Conservation (phyloP, 1,140 invertebrate genomes). For the Adelges cooleyi region DNA sequence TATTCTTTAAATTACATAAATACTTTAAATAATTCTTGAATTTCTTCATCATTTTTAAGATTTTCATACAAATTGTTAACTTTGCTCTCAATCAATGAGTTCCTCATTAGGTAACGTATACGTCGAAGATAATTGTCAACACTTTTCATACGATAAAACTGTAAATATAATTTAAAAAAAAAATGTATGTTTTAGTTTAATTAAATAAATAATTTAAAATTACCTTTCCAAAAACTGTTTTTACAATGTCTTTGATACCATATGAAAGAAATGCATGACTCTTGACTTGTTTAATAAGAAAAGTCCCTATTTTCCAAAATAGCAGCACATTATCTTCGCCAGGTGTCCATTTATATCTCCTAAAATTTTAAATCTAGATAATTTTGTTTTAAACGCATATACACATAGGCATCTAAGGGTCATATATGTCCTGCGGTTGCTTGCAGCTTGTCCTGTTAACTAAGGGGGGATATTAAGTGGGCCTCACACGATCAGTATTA, state of each 20-base stretch:
- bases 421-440: too few species aligned
- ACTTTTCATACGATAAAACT: constrained; percentile 17
- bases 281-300: constrained; percentile 17
- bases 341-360: constrained; percentile 12
- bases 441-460: too few species aligned
- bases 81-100: background rate
- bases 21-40: constrained; percentile 15
- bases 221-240: constrained; percentile 20
- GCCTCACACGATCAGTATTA: too few species aligned
- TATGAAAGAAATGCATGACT: constrained; percentile 12
- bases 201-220: too few species aligned
- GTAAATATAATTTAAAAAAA: background rate
- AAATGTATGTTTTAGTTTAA: too few species aligned
- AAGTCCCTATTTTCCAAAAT: constrained; percentile 7
- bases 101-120: background rate
- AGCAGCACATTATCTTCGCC: constrained; percentile 9
- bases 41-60: background rate
- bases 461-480: too few species aligned
- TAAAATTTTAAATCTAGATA: too few species aligned
- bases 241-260: constrained; percentile 7
- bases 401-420: too few species aligned
- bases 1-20: background rate
- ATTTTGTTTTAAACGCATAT: too few species aligned
- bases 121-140: constrained; percentile 9
- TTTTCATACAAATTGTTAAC: background rate